phyloP scores from a whole-genome alignment of 2,888 invertebrate genomes.

The Lasioglossum vierecki region DNA sequence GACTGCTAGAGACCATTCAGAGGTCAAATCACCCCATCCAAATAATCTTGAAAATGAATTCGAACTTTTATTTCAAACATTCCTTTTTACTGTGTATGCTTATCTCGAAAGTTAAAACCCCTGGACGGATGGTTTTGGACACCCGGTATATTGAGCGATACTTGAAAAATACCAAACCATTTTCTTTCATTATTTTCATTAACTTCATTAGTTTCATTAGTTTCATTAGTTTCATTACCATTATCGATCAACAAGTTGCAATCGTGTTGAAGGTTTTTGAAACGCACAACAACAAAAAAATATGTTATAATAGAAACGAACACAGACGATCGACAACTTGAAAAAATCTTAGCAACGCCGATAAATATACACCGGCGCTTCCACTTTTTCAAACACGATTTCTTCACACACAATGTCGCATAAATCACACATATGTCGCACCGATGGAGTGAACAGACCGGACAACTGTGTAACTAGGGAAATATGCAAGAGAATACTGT shows the following conservation, averaged over 20 bases:
- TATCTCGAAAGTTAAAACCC: too few relatives aligned
- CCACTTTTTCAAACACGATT: not conserved
- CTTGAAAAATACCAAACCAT: not conserved
- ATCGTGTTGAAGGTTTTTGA: not conserved
- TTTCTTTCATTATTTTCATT: too few relatives aligned
- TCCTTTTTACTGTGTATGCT: too few relatives aligned
- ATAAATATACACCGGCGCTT: slow-evolving; percentile 14
- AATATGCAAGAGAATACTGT: not conserved
- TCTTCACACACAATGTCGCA: not conserved
- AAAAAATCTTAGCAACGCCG: not conserved
- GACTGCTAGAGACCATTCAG: too few relatives aligned
- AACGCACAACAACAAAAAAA: not conserved
- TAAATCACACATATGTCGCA: not conserved
- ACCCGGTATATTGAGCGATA: too few relatives aligned
- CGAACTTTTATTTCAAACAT: too few relatives aligned
- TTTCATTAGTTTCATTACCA: too few relatives aligned
- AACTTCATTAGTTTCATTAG: too few relatives aligned
- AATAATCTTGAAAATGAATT: too few relatives aligned
- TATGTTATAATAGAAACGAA: not conserved
- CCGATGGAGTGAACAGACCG: not conserved
- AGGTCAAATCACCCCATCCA: too few relatives aligned
- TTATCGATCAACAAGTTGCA: not conserved
- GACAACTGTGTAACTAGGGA: not conserved
- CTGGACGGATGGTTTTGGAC: too few relatives aligned
- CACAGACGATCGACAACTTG: slow-evolving; percentile 35